Conservation (phyloP, 2,797 vertebrate genomes). For the Centropyge bicolor region DNA sequence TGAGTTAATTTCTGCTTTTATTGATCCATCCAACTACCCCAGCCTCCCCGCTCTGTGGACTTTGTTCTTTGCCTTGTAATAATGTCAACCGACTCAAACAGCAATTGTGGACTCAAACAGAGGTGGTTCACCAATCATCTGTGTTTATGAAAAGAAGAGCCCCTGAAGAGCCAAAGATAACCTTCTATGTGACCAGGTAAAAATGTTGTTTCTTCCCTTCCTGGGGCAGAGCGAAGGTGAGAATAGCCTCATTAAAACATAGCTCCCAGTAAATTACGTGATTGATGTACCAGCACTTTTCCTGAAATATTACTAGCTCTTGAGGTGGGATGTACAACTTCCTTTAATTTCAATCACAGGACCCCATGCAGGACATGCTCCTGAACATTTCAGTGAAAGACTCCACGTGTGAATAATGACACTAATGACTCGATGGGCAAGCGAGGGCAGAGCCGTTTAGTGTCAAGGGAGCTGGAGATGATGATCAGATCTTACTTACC, state of each 20-base stretch:
- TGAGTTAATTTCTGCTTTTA: too few species aligned
- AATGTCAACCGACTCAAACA: too few species aligned
- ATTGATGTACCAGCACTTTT: too few species aligned
- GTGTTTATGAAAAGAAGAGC: slow-evolving; percentile 3
- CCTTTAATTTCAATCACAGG: too few species aligned
- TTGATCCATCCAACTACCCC: background rate
- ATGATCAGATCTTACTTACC: slow-evolving; percentile 1
- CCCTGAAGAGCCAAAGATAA: background rate
- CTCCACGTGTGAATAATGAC: too few species aligned
- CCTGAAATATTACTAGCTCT: too few species aligned
- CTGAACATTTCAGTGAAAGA: too few species aligned
- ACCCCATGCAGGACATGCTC: too few species aligned
- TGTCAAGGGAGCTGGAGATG: background rate
- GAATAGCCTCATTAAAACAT: background rate
- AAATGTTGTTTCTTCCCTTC: background rate
- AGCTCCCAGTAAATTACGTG: too few species aligned
- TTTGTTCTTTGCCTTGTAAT: too few species aligned
- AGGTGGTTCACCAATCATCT: slow-evolving; percentile 6
- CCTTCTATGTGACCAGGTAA: background rate
- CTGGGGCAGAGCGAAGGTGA: background rate
- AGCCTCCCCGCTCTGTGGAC: too few species aligned
- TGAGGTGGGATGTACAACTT: too few species aligned
- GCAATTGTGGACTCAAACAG: background rate
- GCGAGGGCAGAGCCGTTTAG: background rate
- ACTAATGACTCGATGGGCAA: background rate